Base-by-base conservation (phyloP, 2,888 invertebrate species). In the Lumbricus terrestris region DNA sequence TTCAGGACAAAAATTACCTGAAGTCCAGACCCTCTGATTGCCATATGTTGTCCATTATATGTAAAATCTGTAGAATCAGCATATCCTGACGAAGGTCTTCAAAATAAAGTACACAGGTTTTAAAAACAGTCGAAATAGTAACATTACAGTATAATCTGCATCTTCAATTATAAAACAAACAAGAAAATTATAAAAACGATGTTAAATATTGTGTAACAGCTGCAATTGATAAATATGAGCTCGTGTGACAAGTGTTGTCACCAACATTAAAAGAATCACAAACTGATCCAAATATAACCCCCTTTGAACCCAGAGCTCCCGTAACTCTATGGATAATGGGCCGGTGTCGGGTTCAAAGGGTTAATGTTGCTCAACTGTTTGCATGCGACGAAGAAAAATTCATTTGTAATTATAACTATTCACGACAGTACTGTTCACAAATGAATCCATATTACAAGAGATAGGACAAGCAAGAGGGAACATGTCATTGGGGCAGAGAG, bases 11-110 rank as follows among this genome's bases (percentile, higher is more conserved):
- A 69, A 13, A 3, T 13, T 92, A 95, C 95, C 94, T 94, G 91
- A 95, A 93, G 92, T 95, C 95, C 13, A 94, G 93, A 1, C 94
- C 95, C 90, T 94, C 94, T 23, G 92, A 91, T 90, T 94, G 93
- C 95, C 95, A 95, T 29, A 95, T 94, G 88, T 93, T 93, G 91
- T 95, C 95, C 94, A 95, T 95, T 33, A 95, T 94, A 38, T 94
- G 93, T 29, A 95, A 89, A 82, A 95, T 94, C 91, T 95, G 95
- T 85, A 95, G 91, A 0, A 95, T 95, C 91, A 95, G 92, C 95
- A 95, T 95, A 91, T 95, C 95, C 91, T 95, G 95, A 20, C 95
- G 92, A 69, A 95, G 91, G 92, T 95, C 95, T 94, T 20, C n/a
- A n/a, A n/a, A 69, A 69, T n/a, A 69, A 69, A n/a, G 69, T 69